Evolutionary conservation across 2,888 invertebrate species (phyloP).

Genomic region (Drosophila borborema): DNA sequence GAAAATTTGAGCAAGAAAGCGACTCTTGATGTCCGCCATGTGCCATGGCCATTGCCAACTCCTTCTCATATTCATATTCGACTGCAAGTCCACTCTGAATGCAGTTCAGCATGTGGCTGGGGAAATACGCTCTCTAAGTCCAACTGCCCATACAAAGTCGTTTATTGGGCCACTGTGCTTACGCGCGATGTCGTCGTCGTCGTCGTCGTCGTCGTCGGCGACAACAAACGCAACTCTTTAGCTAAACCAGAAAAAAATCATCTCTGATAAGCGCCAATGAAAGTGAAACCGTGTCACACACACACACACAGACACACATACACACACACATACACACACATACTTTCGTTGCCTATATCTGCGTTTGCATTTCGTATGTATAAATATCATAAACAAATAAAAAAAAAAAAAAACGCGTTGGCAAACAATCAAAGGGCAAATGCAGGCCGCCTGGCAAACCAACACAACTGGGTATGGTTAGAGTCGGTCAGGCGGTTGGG

Average conservation of each 20-base stretch:
- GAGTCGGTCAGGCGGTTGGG: background rate
- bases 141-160: background rate
- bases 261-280: constrained; percentile 60
- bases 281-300: constrained; percentile 65
- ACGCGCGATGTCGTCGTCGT: constrained; percentile 14
- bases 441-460: constrained; percentile 20
- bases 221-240: constrained; percentile 35
- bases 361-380: constrained; percentile 32
- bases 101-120: constrained; percentile 10
- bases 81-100: background rate
- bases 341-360: constrained; percentile 14
- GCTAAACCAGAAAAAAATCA: constrained; percentile 18
- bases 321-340: constrained; percentile 3
- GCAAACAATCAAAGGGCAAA: constrained; percentile 38
- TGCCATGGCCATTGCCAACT: background rate
- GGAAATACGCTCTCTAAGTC: constrained; percentile 1
- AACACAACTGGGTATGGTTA: background rate
- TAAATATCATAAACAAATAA: constrained; percentile 67
- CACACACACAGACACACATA: constrained; percentile 30
- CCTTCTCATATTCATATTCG: constrained; percentile 4
- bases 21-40: constrained; percentile 3
- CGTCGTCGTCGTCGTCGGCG: constrained; percentile 24
- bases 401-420: constrained; percentile 8
- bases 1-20: constrained; percentile 52
- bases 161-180: constrained; percentile 27